Base-by-base conservation (phyloP, 92 coral and sea anemone genomes). In the Porites rus region DNA sequence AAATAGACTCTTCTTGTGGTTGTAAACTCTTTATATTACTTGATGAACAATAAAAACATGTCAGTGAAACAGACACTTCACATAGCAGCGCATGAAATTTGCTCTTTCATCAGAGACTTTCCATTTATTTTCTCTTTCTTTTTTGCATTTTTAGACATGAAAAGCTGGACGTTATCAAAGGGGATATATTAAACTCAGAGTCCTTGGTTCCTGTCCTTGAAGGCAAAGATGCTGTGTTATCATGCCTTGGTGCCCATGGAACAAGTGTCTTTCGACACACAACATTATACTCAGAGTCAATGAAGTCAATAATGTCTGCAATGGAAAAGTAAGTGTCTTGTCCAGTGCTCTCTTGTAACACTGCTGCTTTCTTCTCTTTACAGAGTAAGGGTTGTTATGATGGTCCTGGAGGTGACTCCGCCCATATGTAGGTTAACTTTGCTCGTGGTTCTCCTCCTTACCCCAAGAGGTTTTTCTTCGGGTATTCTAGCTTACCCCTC, bases 161-260 rank as follows among this genome's bases (percentile, higher is more conserved):
- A 43, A 94, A 90, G 9, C 87, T 92, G 8, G 81, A 94, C 19
- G 95, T 94, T 1, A 81, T 92, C 0, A 90, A 92, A 75, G 98
- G 92, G 11, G 91, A 94, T 64, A 80, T 91, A n/a, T 88, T 89
- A 73, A 92, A 92, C 20, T 69, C 92, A 19, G 92, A 88, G 24
- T 92, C 95, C 64, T 74, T 94, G 43, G 90, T 83, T 65, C 82
- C 95, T 11, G 65, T 81, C 13, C 85, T 94, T 70, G 65, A 80
- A 81, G 94, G 92, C 11, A 90, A 94, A 66, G 91, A 94, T 88
- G 98, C 95, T 9, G 94, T 94, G 19, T 18, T 94, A 88, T 94
- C 98, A 13, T 94, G 94, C 72, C 90, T 94, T 69, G 98, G 98
- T 28, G 90, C 86, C 2, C 91, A 94, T 38, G 88, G 85, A 62